Percentiles rank a stretch among this genome's conserved stretches.
These are phyloP conservation scores for Mormyrus hasselquistii DNA, from an alignment of 2,797 vertebrate species.

Conservation along the genomic window DNA sequence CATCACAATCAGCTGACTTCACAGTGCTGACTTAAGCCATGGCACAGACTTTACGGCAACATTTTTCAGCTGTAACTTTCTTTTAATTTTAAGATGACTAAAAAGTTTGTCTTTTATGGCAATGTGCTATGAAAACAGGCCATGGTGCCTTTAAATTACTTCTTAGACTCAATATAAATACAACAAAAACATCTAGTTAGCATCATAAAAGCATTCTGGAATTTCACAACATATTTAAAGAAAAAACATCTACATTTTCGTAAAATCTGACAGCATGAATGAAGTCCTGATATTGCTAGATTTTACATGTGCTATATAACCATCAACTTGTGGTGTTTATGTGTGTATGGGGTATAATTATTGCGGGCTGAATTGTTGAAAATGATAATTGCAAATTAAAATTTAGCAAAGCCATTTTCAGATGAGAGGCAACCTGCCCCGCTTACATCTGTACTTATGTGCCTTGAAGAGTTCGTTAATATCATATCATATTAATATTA, in stretches of 20 bases:
- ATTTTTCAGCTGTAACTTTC: neutral
- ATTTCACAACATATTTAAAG: neutral
- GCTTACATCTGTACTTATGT: neutral
- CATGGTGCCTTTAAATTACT: neutral
- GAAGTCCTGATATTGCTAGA: neutral
- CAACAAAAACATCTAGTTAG: neutral
- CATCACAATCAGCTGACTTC: neutral
- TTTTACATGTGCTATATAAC: neutral
- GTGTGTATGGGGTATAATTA: neutral
- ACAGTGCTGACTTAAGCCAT: neutral
- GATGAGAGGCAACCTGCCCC: neutral
- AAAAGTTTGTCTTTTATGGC: neutral
- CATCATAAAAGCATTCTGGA: neutral
- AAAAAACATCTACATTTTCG: neutral
- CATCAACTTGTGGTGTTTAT: neutral
- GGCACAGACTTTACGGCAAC: neutral
- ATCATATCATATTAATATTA: constrained; percentile 2
- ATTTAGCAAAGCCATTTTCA: neutral
- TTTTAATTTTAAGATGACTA: no score
- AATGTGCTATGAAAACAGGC: neutral
- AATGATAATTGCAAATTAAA: neutral
- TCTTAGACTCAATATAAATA: neutral
- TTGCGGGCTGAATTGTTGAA: neutral
- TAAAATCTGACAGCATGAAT: neutral
- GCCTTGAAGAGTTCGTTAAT: neutral